phyloP scores from a whole-genome alignment of 1,140 invertebrate species.

The Drosophila parvula region DNA sequence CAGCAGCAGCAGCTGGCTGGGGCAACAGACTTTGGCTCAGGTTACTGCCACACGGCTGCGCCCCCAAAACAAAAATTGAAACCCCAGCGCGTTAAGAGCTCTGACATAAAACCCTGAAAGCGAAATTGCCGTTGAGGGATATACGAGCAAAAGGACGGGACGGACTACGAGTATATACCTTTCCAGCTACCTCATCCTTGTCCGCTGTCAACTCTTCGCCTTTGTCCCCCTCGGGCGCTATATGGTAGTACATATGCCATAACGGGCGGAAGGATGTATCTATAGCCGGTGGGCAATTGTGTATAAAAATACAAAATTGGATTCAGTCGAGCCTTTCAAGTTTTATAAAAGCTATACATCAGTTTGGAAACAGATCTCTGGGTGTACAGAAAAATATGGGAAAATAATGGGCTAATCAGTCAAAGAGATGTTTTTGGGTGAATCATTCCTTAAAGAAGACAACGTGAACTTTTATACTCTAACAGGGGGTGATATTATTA shows the following conservation, averaged over 20 bases:
- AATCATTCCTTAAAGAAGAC: not conserved
- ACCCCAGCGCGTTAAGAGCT: constrained; percentile 58
- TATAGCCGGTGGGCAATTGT: constrained; percentile 19
- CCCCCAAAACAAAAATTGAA: constrained; percentile 57
- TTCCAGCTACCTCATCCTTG: constrained; percentile 9
- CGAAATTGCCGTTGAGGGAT: constrained; percentile 54
- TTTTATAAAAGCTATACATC: not conserved
- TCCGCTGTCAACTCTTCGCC: constrained; percentile 6
- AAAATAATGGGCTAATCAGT: not conserved
- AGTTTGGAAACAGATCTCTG: constrained; percentile 15
- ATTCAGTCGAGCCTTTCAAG: constrained; percentile 1
- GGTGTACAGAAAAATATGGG: not conserved
- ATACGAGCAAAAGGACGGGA: constrained; percentile 39
- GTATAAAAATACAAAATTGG: constrained; percentile 8
- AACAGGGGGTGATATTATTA: not conserved
- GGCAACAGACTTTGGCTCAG: constrained; percentile 57
- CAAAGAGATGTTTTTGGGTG: not conserved
- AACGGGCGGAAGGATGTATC: constrained; percentile 16
- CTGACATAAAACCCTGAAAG: constrained; percentile 66
- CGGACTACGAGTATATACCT: constrained; percentile 31
- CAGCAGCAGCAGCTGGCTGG: not conserved
- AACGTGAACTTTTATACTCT: not conserved
- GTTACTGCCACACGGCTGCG: constrained; percentile 70
- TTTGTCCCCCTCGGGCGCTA: constrained; percentile 5
- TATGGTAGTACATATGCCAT: constrained; percentile 26